A percentile compares a stretch with the other conserved stretches of the same genome.
These are phyloP conservation scores for Laticauda laticaudata DNA, from an alignment of 2,113 vertebrate genomes.

Conservation along the genomic window DNA sequence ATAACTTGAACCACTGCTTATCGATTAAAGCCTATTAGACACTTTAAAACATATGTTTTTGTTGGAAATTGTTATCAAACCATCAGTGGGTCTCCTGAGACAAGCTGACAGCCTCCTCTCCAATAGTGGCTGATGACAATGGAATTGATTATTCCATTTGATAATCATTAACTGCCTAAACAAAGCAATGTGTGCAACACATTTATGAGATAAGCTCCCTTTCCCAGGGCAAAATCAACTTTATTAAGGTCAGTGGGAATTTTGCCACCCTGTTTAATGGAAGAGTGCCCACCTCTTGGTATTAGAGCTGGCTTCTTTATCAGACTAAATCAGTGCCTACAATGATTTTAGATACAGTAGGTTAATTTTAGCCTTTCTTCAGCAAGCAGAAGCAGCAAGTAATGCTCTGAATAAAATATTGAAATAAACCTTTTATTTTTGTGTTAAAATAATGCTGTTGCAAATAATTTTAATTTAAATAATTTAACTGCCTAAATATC, in stretches of 20 bases:
- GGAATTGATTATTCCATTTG: constrained; percentile 51
- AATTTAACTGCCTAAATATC: background rate
- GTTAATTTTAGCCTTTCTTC: constrained; percentile 14
- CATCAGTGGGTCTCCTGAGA: constrained; percentile 53
- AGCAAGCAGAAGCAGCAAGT: background rate
- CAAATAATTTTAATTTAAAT: background rate
- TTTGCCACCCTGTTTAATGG: background rate
- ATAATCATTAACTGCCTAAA: constrained; percentile 61
- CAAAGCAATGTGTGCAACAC: constrained; percentile 47
- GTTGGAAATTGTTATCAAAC: constrained; percentile 52
- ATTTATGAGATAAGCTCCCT: background rate
- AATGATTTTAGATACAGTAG: background rate
- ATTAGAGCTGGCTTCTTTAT: background rate
- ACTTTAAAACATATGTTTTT: constrained; percentile 33
- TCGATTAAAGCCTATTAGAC: constrained; percentile 57
- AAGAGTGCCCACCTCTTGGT: background rate
- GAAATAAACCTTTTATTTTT: background rate
- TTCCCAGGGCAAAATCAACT: background rate
- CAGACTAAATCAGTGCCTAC: background rate
- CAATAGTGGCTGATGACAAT: constrained; percentile 59
- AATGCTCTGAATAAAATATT: background rate
- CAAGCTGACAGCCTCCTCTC: constrained; percentile 58
- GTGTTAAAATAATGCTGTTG: background rate
- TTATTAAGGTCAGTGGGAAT: background rate
- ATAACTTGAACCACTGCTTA: constrained; percentile 52